Conservation (phyloP, 2,113 vertebrate species). For the Prinia subflava region DNA sequence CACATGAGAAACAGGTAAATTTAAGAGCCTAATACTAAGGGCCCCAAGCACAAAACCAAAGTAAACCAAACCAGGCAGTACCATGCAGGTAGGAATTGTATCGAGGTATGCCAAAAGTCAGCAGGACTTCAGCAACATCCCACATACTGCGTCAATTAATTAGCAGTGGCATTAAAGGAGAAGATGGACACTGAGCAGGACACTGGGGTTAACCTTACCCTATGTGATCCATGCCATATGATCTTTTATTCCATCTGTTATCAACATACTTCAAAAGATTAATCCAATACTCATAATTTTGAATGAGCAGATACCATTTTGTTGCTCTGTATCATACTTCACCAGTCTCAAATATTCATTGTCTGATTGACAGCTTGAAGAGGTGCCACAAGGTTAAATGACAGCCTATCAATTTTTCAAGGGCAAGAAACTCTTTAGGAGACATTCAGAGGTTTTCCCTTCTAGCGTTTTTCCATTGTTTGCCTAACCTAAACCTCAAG, state of each 20-base stretch:
- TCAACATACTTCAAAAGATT: conserved; percentile 70
- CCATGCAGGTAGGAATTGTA: conserved; percentile 18
- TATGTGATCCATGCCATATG: conserved; percentile 67
- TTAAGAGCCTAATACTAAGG: not conserved
- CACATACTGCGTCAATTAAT: conserved; percentile 72
- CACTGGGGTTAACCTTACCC: conserved; percentile 67
- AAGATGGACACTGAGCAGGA: conserved; percentile 72
- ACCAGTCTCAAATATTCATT: conserved; percentile 38
- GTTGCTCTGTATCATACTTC: conserved; percentile 37
- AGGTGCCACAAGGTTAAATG: conserved; percentile 51
- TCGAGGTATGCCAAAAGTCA: conserved; percentile 32
- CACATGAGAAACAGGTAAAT: not conserved
- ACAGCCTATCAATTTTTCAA: conserved; percentile 64
- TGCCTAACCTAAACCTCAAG: conserved; percentile 10
- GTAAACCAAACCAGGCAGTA: not conserved
- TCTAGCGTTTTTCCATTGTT: conserved; percentile 24
- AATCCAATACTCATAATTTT: conserved; percentile 67
- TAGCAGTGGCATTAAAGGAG: conserved; percentile 68
- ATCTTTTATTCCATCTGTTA: conserved; percentile 75
- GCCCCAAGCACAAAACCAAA: conserved; percentile 10
- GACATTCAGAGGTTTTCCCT: conserved; percentile 5
- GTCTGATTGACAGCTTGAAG: conserved; percentile 50
- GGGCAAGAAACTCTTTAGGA: conserved; percentile 45
- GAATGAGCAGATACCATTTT: conserved; percentile 67
- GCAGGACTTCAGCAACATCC: conserved; percentile 63